phyloP scores from a whole-genome alignment of 2,888 invertebrate genomes.

The Drosophila stalkeri region DNA sequence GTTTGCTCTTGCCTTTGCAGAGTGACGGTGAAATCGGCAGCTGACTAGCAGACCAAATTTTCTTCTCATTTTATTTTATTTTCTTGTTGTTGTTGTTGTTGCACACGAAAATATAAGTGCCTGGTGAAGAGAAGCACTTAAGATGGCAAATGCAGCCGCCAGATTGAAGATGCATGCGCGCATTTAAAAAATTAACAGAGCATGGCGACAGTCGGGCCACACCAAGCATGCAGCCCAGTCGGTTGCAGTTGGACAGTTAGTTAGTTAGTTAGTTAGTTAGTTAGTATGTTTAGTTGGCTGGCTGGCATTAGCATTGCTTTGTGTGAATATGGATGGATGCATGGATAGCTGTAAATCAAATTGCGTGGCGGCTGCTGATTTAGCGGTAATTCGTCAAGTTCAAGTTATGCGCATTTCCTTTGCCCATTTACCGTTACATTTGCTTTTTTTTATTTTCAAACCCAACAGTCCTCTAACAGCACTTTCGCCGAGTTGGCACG shows the following conservation, averaged over 20 bases:
- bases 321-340: constrained; percentile 17
- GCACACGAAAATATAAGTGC: constrained; percentile 54
- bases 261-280: constrained; percentile 7
- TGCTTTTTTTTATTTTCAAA: constrained; percentile 36
- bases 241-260: constrained; percentile 41
- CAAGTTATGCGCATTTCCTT: constrained; percentile 78
- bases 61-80: background rate
- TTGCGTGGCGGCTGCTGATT: constrained; percentile 47
- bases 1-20: constrained; percentile 16
- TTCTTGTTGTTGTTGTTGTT: constrained; percentile 14
- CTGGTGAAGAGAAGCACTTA: constrained; percentile 53
- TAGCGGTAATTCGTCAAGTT: constrained; percentile 60
- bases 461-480: constrained; percentile 53
- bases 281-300: background rate
- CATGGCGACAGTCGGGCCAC: constrained; percentile 47
- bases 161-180: constrained; percentile 50
- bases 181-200: constrained; percentile 67
- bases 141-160: constrained; percentile 52
- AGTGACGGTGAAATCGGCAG: constrained; percentile 65
- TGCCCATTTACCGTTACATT: constrained; percentile 70
- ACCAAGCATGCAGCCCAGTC: constrained; percentile 61
- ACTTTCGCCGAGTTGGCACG: constrained; percentile 47
- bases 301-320: constrained; percentile 29
- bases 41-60: constrained; percentile 18
- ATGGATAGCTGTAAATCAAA: constrained; percentile 56